Base-by-base conservation (phyloP, 2,888 invertebrate species). In the Branchipolynoe longqiensis region DNA sequence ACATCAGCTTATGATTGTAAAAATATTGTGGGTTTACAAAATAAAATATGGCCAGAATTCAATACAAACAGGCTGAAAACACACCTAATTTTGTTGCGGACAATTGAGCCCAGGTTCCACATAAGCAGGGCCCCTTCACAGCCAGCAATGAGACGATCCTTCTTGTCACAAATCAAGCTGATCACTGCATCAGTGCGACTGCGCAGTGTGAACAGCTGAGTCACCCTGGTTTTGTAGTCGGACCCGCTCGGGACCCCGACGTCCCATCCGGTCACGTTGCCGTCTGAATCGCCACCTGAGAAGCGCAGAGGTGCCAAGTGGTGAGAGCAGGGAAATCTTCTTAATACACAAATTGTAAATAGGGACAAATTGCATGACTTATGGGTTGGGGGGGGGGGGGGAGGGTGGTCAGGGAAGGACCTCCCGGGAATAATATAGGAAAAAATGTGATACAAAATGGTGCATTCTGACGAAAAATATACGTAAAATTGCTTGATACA, bases 111-210 rank as follows among this genome's bases (percentile, higher is more conserved):
- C 2, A 91, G 86, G 12, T 87, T 87, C 92, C 92, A 92, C 0
- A 90, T 91, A 82, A 89, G 90, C 85, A 91, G 91, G 0, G 91
- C 91, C 0, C 89, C 87, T 83, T 92, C 92, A 88, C 91, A 91
- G 0, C 90, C 91, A 22, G 91, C 91, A 12, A 92, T 74, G 64
- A 92, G 86, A 40, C 88, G 84, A 41, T 90, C 84, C 1, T 78
- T 78, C 2, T 25, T 6, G 78, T 41, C 54, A 78, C 41, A 41
- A 28, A 54, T 2, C 28, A 78, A 25, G 28, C 33, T 78, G 28
- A 41, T 18, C 0, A 78, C 54, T 2, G 48, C 41, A 12, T n/a
- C 31, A 0, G 78, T 78, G 22, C 48, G 48, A 22, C 48, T 78
- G 8, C 25, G 48, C 12, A 78, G 48, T 4, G 78, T 78, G 48